Conservation (phyloP, 1,140 invertebrate species). For the Papilio xuthus region DNA sequence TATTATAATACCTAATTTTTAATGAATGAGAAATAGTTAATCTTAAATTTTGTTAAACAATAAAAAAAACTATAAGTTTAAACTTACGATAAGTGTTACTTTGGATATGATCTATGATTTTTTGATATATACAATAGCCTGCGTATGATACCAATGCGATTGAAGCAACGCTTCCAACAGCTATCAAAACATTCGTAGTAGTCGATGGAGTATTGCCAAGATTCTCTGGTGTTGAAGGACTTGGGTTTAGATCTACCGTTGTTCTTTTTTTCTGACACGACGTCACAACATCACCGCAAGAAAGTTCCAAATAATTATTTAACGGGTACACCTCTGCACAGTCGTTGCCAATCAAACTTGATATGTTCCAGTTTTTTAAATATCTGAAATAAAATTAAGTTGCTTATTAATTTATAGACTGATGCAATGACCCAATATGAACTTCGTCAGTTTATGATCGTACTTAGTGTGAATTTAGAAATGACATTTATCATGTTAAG, state of each 20-base stretch:
- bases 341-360: neutral
- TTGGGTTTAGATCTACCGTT: neutral
- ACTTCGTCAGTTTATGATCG: too few relatives aligned
- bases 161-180: neutral
- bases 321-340: neutral
- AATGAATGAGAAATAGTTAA: too few relatives aligned
- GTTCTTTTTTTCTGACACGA: neutral
- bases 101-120: neutral
- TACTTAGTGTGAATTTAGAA: too few relatives aligned
- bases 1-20: too few relatives aligned
- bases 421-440: too few relatives aligned
- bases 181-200: neutral
- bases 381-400: neutral
- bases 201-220: neutral
- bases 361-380: neutral
- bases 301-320: neutral
- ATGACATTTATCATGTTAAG: too few relatives aligned
- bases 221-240: neutral
- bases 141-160: neutral
- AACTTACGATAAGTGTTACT: constrained; percentile 14
- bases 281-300: neutral
- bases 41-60: too few relatives aligned
- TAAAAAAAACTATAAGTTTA: neutral
- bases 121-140: neutral
- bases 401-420: neutral